phyloP scores from a whole-genome alignment of 1,140 invertebrate species.

The Thaumatotibia leucotreta region DNA sequence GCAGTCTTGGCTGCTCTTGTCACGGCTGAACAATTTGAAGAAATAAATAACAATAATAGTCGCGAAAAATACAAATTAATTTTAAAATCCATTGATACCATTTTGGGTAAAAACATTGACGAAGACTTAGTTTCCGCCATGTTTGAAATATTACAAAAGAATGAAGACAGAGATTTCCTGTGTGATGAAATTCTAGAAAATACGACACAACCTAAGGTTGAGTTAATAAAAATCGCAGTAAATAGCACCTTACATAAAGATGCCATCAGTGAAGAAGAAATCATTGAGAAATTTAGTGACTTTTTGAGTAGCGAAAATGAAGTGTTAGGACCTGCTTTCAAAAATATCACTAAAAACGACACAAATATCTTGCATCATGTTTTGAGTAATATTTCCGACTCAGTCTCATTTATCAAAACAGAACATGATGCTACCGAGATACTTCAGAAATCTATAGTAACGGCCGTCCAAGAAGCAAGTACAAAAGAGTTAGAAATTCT shows the following conservation, averaged over 20 bases:
- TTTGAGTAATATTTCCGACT: constrained; percentile 77
- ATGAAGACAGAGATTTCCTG: constrained; percentile 68
- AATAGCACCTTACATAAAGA: constrained; percentile 58
- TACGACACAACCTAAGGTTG: constrained; percentile 75
- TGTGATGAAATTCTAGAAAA: constrained; percentile 74
- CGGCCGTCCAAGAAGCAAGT: constrained; percentile 79
- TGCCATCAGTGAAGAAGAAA: constrained; percentile 72
- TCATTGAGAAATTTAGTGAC: constrained; percentile 78
- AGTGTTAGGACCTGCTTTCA: constrained; percentile 78
- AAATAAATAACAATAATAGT: constrained; percentile 68
- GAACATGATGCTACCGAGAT: constrained; percentile 80
- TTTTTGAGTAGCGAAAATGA: constrained; percentile 78
- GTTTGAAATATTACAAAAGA: constrained; percentile 70
- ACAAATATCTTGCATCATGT: constrained; percentile 77
- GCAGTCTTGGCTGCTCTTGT: constrained; percentile 78
- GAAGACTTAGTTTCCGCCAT: constrained; percentile 69
- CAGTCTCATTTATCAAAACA: constrained; percentile 76
- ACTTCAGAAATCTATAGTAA: constrained; percentile 80
- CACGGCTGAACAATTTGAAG: constrained; percentile 71
- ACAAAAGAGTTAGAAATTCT: constrained; percentile 76
- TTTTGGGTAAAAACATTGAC: constrained; percentile 64
- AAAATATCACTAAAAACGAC: constrained; percentile 77
- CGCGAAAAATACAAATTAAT: constrained; percentile 76
- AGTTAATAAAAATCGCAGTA: constrained; percentile 79
- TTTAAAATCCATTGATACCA: constrained; percentile 77